These are phyloP conservation scores for Harpagoxenus sublaevis DNA, from an alignment of 2,888 invertebrate genomes.

Conservation along the genomic window DNA sequence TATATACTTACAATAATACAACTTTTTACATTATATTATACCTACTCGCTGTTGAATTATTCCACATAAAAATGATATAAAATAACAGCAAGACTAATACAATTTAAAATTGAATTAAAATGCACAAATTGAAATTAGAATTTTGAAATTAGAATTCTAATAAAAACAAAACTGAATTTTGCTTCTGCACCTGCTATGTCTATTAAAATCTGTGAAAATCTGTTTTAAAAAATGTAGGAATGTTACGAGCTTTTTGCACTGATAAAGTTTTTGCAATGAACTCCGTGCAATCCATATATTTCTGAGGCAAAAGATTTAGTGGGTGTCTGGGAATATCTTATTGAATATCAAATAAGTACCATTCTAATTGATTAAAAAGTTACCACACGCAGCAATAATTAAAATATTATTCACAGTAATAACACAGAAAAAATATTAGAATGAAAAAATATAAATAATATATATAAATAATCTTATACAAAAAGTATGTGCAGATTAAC, in stretches of 20 bases:
- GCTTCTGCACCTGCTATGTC: neutral
- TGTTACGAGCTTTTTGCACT: neutral
- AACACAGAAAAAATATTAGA: neutral
- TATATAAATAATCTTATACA: neutral
- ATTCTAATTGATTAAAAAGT: neutral
- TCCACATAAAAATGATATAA: slow-evolving; percentile 4
- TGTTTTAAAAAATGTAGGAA: neutral
- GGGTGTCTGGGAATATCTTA: neutral
- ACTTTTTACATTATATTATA: neutral
- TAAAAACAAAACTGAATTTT: neutral
- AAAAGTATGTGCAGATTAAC: neutral
- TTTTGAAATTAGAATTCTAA: neutral
- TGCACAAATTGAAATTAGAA: neutral
- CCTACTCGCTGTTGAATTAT: neutral
- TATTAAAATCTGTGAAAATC: neutral
- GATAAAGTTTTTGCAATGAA: neutral
- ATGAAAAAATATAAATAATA: neutral
- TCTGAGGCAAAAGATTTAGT: neutral
- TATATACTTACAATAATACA: neutral
- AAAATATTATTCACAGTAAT: neutral
- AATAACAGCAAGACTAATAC: slow-evolving; percentile 7
- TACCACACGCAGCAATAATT: neutral
- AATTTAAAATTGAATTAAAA: slow-evolving; percentile 10
- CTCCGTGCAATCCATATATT: neutral
- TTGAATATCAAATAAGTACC: neutral